A percentile compares a stretch with the other conserved stretches of the same genome.
These are phyloP conservation scores for Gobio occitaniae DNA, from an alignment of 2,797 vertebrate genomes.

Conservation along the genomic window DNA sequence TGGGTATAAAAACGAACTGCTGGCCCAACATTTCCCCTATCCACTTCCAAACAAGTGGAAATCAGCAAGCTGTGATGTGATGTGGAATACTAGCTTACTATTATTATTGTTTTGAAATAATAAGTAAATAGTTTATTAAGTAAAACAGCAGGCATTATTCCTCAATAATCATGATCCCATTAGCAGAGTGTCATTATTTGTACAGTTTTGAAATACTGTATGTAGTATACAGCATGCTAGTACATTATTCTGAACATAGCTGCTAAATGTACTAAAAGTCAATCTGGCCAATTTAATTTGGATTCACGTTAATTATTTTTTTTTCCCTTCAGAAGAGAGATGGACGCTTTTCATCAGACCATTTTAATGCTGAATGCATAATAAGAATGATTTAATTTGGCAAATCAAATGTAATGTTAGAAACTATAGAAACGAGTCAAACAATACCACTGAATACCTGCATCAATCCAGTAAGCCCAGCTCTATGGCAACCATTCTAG, in stretches of 20 bases:
- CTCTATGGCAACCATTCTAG: slow-evolving; percentile 20
- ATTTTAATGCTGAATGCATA: slow-evolving; percentile 65
- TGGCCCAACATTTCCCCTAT: not conserved
- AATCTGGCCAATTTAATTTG: not conserved
- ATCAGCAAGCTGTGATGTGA: not conserved
- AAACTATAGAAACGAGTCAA: not conserved
- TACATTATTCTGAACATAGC: too few species aligned
- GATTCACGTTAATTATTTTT: slow-evolving; percentile 19
- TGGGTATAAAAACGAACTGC: not conserved
- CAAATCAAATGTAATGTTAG: not conserved
- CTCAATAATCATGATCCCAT: not conserved
- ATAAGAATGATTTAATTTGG: slow-evolving; percentile 74
- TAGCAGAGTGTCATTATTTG: not conserved
- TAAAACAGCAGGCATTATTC: not conserved
- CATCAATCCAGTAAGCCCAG: not conserved
- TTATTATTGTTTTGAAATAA: not conserved
- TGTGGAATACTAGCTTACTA: not conserved
- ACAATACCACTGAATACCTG: not conserved
- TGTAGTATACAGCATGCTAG: not conserved
- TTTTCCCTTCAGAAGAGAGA: slow-evolving; percentile 45
- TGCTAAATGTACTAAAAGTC: not conserved
- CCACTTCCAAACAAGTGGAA: not conserved
- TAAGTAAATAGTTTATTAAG: not conserved
- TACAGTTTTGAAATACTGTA: not conserved
- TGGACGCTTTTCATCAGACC: slow-evolving; percentile 72